Base-by-base conservation (phyloP, 2,797 vertebrate species). In the Arctocebus calabarensis region DNA sequence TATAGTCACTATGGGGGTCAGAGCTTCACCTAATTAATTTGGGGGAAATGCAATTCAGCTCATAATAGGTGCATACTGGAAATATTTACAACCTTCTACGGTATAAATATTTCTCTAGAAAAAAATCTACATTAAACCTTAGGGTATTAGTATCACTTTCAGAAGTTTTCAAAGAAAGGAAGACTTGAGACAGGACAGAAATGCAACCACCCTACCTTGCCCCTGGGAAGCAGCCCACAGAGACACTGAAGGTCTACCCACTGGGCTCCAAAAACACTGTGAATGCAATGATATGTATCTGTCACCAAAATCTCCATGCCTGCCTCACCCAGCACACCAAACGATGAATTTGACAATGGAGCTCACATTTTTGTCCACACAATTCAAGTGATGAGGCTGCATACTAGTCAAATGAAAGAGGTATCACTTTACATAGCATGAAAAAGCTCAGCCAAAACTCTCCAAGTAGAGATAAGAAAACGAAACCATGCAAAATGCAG, bases 111-210 rank as follows among this genome's bases (percentile, higher is more conserved):
- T 61, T 7, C 45, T 91, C 55, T 68, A 93, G 25, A 10, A 37
- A 83, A 83, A 81, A 94, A 20, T 20, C 48, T 52, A 61, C 37
- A 48, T 29, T 43, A 90, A 81, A 71, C 2, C 23, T 77, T 43
- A 4, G 12, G 1, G 45, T 62, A 29, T 81, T 64, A 59, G 22
- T 55, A 74, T 59, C 12, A 59, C 32, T 62, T 68, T 52, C 37
- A 34, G 55, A 85, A 61, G 14, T 64, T 94, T 12, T 84, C n/a
- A 84, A 45, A 77, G 45, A 87, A 88, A 73, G 40, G 73, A 89
- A 84, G 74, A 25, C 7, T 90, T 78, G 37, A 93, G 29, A 52
- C 52, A 62, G 9, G 12, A 23, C 43, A 40, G 61, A 83, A 90
- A 66, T 34, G 12, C 37, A 25, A 45, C 34, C 22, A 57, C 23